Conservation (phyloP, 2,888 invertebrate species). For the Ichneumoninae sp. region DNA sequence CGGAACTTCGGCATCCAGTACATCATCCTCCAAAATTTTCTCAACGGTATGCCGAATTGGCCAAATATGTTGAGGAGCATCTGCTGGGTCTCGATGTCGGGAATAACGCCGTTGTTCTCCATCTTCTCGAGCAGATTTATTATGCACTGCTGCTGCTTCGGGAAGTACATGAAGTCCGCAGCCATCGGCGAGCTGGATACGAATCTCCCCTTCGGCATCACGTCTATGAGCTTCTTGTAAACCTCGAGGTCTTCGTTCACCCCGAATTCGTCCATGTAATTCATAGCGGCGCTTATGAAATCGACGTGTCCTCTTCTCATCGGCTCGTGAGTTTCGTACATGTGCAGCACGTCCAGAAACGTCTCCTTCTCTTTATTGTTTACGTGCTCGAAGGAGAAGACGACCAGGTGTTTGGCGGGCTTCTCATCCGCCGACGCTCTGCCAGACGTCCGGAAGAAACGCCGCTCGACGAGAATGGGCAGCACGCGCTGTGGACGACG, state of each 20-base stretch:
- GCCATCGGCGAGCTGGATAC: conserved; percentile 93
- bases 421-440: not conserved
- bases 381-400: conserved; percentile 13
- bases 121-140: conserved; percentile 96
- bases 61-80: conserved; percentile 95
- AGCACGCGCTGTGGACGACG: not conserved
- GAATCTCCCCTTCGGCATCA: conserved; percentile 95
- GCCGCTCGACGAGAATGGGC: not conserved
- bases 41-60: conserved; percentile 88
- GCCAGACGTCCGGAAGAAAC: conserved; percentile 21
- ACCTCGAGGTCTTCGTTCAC: conserved; percentile 94
- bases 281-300: conserved; percentile 96
- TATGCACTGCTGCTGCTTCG: conserved; percentile 97
- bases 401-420: not conserved
- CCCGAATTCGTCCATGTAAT: conserved; percentile 94
- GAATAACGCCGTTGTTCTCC: conserved; percentile 96
- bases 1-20: conserved; percentile 98
- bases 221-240: conserved; percentile 93
- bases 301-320: conserved; percentile 95
- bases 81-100: conserved; percentile 94
- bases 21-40: conserved; percentile 93
- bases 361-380: conserved; percentile 87
- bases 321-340: conserved; percentile 89
- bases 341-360: conserved; percentile 90
- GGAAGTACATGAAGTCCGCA: conserved; percentile 96